phyloP scores from a whole-genome alignment of 2,113 vertebrate genomes.

The Salvator merianae region DNA sequence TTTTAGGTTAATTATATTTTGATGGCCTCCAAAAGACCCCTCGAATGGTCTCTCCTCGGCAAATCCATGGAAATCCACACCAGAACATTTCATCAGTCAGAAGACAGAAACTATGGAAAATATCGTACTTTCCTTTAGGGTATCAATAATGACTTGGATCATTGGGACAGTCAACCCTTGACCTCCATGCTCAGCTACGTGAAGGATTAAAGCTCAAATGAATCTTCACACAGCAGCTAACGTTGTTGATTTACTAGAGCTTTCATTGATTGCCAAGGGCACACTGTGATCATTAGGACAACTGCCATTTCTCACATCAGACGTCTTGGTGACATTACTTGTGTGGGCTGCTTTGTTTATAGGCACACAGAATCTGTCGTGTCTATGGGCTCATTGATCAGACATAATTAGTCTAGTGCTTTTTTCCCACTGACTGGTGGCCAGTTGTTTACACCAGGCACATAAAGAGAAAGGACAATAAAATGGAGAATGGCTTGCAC shows the following conservation, averaged over 20 bases:
- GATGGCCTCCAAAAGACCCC: neutral
- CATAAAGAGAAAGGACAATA: neutral
- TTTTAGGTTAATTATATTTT: conserved; percentile 24
- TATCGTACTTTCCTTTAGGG: neutral
- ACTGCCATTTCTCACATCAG: neutral
- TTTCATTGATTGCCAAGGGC: neutral
- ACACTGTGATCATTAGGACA: neutral
- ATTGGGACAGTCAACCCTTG: neutral
- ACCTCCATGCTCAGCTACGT: neutral
- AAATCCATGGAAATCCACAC: conserved; percentile 31
- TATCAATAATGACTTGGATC: conserved; percentile 24
- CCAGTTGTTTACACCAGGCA: neutral
- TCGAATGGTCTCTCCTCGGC: conserved; percentile 19
- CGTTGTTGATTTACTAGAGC: neutral
- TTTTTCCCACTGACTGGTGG: neutral
- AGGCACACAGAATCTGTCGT: neutral
- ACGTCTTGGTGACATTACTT: neutral
- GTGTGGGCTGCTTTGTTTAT: neutral
- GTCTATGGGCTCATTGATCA: neutral
- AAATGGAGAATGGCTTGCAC: neutral
- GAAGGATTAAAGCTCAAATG: neutral
- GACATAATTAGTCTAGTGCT: conserved; percentile 1
- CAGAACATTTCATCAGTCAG: neutral
- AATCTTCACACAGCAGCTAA: neutral
- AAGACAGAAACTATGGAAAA: neutral